Evolutionary conservation across 2,797 vertebrate species (phyloP).

Genomic region (Lateolabrax maculatus): DNA sequence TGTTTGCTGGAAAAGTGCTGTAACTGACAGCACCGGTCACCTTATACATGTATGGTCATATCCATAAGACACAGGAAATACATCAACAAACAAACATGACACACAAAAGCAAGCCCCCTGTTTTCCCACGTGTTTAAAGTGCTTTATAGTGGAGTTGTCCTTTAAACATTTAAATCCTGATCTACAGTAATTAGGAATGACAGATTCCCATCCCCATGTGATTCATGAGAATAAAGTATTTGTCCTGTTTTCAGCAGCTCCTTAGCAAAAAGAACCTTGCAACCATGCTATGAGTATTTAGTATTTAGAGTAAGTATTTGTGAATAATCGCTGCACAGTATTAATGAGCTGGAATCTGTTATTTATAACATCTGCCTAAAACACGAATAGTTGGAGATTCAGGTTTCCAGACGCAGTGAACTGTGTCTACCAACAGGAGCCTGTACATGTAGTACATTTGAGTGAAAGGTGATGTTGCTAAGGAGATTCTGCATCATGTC

Average conservation of each 20-base stretch:
- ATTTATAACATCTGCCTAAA: slow-evolving; percentile 45
- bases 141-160: background rate
- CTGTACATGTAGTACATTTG: background rate
- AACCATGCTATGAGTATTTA: slow-evolving; percentile 28
- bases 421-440: background rate
- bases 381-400: slow-evolving; percentile 17
- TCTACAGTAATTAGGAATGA: background rate
- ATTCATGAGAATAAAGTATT: background rate
- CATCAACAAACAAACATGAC: background rate
- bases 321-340: slow-evolving; percentile 35
- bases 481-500: slow-evolving; percentile 3
- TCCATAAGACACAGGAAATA: background rate
- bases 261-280: slow-evolving; percentile 5
- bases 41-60: background rate
- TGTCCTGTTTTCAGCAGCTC: slow-evolving; percentile 1
- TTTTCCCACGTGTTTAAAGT: background rate
- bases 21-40: background rate
- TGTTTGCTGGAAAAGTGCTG: background rate
- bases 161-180: background rate
- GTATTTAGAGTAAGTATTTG: slow-evolving; percentile 7
- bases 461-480: background rate
- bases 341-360: slow-evolving; percentile 28
- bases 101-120: background rate
- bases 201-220: background rate
- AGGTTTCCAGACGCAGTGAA: slow-evolving; percentile 27